A percentile compares a stretch with the other conserved stretches of the same genome.
These are phyloP conservation scores for Columbina picui DNA, from an alignment of 2,113 vertebrate species.

Conservation along the genomic window DNA sequence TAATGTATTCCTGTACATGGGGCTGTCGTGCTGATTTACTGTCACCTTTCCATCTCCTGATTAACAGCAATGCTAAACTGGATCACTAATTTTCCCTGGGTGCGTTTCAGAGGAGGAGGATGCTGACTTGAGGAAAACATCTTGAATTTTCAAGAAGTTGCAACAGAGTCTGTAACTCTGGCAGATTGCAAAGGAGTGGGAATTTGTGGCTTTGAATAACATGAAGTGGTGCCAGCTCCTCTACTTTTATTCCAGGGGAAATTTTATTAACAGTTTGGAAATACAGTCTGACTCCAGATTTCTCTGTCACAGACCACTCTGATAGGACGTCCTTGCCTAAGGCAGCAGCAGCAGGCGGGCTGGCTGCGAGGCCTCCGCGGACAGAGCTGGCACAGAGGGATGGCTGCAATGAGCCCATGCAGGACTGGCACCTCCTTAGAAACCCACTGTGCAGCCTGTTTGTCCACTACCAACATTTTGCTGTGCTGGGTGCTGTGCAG, in stretches of 20 bases:
- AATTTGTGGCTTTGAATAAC: conserved; percentile 45
- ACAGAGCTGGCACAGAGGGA: not conserved
- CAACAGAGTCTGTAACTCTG: conserved; percentile 15
- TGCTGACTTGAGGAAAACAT: not conserved
- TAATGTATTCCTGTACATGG: not conserved
- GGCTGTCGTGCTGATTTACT: not conserved
- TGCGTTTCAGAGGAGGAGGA: not conserved
- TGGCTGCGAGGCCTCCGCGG: not conserved
- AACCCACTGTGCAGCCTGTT: not conserved
- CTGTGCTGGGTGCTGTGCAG: not conserved
- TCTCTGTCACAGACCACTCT: not conserved
- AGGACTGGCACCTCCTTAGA: not conserved
- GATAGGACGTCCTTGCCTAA: rapidly evolving
- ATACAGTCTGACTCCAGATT: not conserved
- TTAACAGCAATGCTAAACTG: not conserved
- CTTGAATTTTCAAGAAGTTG: conserved; percentile 8
- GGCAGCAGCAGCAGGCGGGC: not conserved
- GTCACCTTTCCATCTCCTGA: not conserved
- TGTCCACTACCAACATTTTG: not conserved
- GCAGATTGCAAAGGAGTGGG: not conserved
- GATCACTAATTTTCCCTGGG: not conserved
- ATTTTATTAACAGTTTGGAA: conserved; percentile 49
- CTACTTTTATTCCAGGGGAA: conserved; percentile 35
- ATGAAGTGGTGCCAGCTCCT: not conserved
- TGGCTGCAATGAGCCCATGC: rapidly evolving